Percentiles rank a stretch among this genome's conserved stretches.
Conservation (phyloP, 2,113 vertebrate genomes). For the Amphiprion ocellaris region DNA sequence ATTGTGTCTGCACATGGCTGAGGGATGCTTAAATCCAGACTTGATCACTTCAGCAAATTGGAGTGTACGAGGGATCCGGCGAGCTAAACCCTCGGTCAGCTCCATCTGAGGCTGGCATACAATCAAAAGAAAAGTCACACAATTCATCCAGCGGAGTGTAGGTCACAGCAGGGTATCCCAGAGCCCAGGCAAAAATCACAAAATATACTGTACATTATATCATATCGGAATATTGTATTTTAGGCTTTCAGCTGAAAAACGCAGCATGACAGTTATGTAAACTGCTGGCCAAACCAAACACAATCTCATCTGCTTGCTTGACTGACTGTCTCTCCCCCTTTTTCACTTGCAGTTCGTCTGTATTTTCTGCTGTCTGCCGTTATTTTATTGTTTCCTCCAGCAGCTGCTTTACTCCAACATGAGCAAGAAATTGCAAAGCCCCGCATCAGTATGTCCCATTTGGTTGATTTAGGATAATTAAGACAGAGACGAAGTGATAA, state of each 20-base stretch:
- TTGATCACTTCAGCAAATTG: slow-evolving; percentile 62
- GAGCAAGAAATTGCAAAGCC: slow-evolving; percentile 23
- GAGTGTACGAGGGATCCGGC: slow-evolving; percentile 41
- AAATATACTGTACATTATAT: slow-evolving; percentile 33
- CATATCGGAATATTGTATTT: slow-evolving; percentile 26
- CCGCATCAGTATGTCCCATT: slow-evolving; percentile 45
- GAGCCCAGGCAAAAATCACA: not conserved
- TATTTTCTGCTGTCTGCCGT: slow-evolving; percentile 8
- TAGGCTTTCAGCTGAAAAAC: slow-evolving; percentile 26
- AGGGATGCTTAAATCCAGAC: slow-evolving; percentile 45
- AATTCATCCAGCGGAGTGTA: slow-evolving; percentile 21
- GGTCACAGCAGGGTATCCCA: slow-evolving; percentile 5
- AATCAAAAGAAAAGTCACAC: slow-evolving; percentile 36
- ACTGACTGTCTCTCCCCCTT: slow-evolving; percentile 20
- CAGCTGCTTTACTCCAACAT: slow-evolving; percentile 18
- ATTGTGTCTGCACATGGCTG: slow-evolving; percentile 38
- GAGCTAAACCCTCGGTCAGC: slow-evolving; percentile 39
- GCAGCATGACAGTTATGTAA: slow-evolving; percentile 35
- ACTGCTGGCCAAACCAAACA: slow-evolving; percentile 42
- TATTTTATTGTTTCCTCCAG: slow-evolving; percentile 50
- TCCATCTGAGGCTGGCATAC: slow-evolving; percentile 28
- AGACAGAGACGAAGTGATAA: slow-evolving; percentile 55
- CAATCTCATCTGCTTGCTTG: slow-evolving; percentile 43
- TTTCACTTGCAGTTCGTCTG: slow-evolving; percentile 14
- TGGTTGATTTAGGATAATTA: slow-evolving; percentile 56